Evolutionary conservation across 2,113 vertebrate species (phyloP).

Genomic region (Elephantulus edwardii): DNA sequence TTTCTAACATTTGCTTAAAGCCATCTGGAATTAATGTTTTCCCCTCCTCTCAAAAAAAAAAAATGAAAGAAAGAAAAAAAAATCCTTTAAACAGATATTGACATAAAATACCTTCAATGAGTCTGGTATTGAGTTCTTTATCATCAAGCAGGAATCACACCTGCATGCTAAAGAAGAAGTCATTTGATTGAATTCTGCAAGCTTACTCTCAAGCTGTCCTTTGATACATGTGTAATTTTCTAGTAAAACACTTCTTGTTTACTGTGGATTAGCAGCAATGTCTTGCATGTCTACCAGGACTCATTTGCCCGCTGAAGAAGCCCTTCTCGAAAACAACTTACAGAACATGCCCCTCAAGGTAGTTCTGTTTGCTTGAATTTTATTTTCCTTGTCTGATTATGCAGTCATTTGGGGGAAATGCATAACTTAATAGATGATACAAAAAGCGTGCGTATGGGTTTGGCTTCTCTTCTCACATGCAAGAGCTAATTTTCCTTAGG

Average conservation of each 20-base stretch:
- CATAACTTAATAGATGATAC: conserved; percentile 45
- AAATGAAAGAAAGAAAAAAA: not conserved
- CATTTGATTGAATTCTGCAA: conserved; percentile 52
- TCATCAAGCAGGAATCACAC: conserved; percentile 2
- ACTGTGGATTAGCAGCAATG: conserved; percentile 39
- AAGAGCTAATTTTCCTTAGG: not conserved
- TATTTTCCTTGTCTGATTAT: conserved; percentile 56
- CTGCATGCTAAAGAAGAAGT: conserved; percentile 51
- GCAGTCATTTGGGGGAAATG: conserved; percentile 47
- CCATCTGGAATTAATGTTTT: conserved; percentile 81
- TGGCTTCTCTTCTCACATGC: not conserved
- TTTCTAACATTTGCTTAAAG: conserved; percentile 86
- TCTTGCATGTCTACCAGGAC: conserved; percentile 20
- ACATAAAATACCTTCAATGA: conserved; percentile 74
- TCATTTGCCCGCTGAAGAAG: not conserved
- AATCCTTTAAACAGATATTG: conserved; percentile 71
- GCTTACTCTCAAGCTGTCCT: conserved; percentile 52
- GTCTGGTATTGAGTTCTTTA: conserved; percentile 17
- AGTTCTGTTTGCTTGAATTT: conserved; percentile 56
- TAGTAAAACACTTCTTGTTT: conserved; percentile 45
- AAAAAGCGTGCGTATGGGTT: not conserved
- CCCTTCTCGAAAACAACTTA: not conserved
- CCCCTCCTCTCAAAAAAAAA: conserved; percentile 61
- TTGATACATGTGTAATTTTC: conserved; percentile 51
- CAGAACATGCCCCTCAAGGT: conserved; percentile 2